phyloP scores from a whole-genome alignment of 2,888 invertebrate species.

The Meteorus cinctellus region DNA sequence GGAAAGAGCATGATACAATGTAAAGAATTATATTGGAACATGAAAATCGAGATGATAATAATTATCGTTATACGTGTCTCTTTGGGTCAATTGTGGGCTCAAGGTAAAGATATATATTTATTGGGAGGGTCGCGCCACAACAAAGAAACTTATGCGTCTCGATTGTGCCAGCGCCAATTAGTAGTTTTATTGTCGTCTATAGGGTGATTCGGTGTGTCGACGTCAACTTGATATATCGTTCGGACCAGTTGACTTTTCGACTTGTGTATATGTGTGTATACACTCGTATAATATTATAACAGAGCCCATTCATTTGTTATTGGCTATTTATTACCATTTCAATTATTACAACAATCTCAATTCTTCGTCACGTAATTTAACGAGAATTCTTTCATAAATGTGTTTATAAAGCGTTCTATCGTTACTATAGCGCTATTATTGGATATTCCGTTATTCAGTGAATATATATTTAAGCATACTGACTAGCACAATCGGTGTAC shows the following conservation, averaged over 20 bases:
- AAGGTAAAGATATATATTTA: constrained; percentile 48
- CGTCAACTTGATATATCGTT: constrained; percentile 64
- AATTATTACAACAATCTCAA: constrained; percentile 29
- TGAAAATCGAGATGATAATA: constrained; percentile 43
- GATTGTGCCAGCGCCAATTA: constrained; percentile 65
- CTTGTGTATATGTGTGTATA: constrained; percentile 26
- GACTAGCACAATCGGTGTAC: constrained; percentile 43
- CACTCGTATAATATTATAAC: constrained; percentile 31
- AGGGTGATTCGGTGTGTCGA: constrained; percentile 46
- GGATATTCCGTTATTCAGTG: constrained; percentile 7
- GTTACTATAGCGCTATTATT: not conserved
- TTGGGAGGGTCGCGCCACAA: constrained; percentile 49
- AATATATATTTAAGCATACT: constrained; percentile 17
- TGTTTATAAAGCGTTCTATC: too few relatives aligned
- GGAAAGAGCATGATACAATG: not conserved
- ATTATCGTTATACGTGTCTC: constrained; percentile 57
- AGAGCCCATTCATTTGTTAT: not conserved
- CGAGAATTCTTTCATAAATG: too few relatives aligned
- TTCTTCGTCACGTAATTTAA: not conserved
- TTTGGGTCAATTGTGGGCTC: constrained; percentile 53
- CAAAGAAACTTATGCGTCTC: constrained; percentile 57
- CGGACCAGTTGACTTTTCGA: constrained; percentile 31
- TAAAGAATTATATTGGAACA: constrained; percentile 3
- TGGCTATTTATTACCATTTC: constrained; percentile 42
- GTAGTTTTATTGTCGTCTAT: constrained; percentile 64